Conservation (phyloP, 2,797 vertebrate species). For the Linurgus olivaceus region DNA sequence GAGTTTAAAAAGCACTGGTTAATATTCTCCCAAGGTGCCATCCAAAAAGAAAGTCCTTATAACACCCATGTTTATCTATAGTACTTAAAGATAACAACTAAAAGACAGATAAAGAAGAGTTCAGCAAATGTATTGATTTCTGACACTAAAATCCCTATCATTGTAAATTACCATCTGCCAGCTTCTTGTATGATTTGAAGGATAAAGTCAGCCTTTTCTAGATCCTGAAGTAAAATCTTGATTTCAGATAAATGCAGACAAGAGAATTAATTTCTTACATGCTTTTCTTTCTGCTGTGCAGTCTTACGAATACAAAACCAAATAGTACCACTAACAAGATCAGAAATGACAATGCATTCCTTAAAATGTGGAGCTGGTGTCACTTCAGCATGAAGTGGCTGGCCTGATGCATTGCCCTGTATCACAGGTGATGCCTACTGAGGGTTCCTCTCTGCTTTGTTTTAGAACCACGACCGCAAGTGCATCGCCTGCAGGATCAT, state of each 20-base stretch:
- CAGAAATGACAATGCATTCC: not conserved
- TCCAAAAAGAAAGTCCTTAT: not conserved
- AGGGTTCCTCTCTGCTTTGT: not conserved
- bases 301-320: not conserved
- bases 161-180: not conserved
- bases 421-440: accelerated
- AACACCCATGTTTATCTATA: not conserved
- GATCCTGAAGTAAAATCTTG: not conserved
- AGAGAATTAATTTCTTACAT: not conserved
- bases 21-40: not conserved
- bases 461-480: slow-evolving; percentile 86
- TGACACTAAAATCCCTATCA: not conserved
- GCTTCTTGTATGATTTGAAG: not conserved
- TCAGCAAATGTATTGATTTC: not conserved
- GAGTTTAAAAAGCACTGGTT: not conserved
- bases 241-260: not conserved
- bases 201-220: not conserved
- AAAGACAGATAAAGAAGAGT: not conserved
- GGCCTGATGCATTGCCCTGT: not conserved
- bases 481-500: slow-evolving; percentile 91
- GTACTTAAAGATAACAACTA: not conserved
- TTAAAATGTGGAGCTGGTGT: not conserved
- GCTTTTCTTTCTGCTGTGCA: not conserved
- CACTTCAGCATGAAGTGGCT: not conserved
- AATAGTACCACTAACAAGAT: not conserved